A percentile compares a stretch with the other conserved stretches of the same genome.
Conservation (phyloP, 2,888 invertebrate species). For the Harpalus rufipes region DNA sequence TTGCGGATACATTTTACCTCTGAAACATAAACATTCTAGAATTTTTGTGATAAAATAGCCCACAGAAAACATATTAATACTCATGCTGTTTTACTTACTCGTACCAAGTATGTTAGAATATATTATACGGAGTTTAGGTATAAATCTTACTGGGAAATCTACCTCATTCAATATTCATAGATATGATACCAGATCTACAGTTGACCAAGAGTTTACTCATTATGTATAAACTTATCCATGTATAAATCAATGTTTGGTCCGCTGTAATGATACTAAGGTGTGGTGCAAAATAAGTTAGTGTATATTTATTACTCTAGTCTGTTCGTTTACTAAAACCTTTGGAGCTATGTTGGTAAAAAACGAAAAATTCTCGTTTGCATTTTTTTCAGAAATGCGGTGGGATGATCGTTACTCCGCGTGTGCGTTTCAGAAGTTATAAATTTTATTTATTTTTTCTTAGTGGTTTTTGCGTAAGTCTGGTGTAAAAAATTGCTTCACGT, state of each 20-base stretch:
- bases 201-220: slow-evolving; percentile 64
- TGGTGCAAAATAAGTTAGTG: slow-evolving; percentile 65
- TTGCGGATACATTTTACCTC: slow-evolving; percentile 46
- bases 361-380: background rate
- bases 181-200: slow-evolving; percentile 72
- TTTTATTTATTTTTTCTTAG: slow-evolving; percentile 39
- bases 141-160: slow-evolving; percentile 68
- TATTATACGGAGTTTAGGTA: slow-evolving; percentile 62
- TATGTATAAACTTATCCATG: background rate
- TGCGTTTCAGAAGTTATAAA: slow-evolving; percentile 50
- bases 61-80: slow-evolving; percentile 58
- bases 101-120: slow-evolving; percentile 65
- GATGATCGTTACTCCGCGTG: slow-evolving; percentile 31
- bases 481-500: slow-evolving; percentile 29
- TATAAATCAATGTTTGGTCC: slow-evolving; percentile 63
- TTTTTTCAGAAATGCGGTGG: slow-evolving; percentile 44
- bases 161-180: slow-evolving; percentile 73
- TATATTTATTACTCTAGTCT: slow-evolving; percentile 60
- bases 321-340: slow-evolving; percentile 56
- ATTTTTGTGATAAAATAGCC: slow-evolving; percentile 60
- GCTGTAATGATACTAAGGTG: slow-evolving; percentile 70
- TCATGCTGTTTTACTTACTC: slow-evolving; percentile 35
- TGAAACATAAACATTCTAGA: slow-evolving; percentile 61
- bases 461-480: slow-evolving; percentile 16
- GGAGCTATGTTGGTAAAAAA: slow-evolving; percentile 35